Evolutionary conservation across 2,113 vertebrate species (phyloP), one percentile per base, ranked within the genome.

Genomic region (Vulpes lagopus): DNA sequence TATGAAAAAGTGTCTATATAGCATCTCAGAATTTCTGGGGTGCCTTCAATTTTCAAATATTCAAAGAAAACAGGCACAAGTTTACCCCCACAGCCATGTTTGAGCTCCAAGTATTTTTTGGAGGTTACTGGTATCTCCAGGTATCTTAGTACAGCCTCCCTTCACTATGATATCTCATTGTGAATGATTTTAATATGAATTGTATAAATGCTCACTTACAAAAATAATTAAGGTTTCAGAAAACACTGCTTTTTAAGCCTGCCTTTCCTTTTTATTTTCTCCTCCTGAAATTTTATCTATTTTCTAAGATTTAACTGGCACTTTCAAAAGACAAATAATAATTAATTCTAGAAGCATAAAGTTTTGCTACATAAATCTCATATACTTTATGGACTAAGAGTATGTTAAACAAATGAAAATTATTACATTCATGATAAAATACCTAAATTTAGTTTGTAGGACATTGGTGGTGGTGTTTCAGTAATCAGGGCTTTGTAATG

Each of bases 251-350:
- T 94, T 88, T 91, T 59, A 94, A 88, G 84, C 71, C 35, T 95
- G 67, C 43, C 60, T 79, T 49, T 84, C 22, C 43, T 65, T 93
- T 97, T 84, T 62, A 87, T 94, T 92, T 79, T 91, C 19, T 94
- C 38, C 27, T 96, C 55, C 38, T 92, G 59, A 90, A 95, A 79
- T 94, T 60, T 43, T 51, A 49, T n/a, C 22, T 96, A 35, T 84
- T 94, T 38, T 89, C n/a, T 67, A 80, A 74, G 55, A 76, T 74
- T 97, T 97, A 78, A 83, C 35, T 59, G 55, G 10, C 43, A 89
- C 22, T 95, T 96, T 92, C 64, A 95, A 91, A 80, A 96, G 38
- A 53, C 95, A 97, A 96, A 87, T 32, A 57, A 62, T 73, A 93
- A 76, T 79, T 85, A 32, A 25, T 84, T 64, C 67, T 64, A 89